phyloP scores from a whole-genome alignment of 2,888 invertebrate genomes.

The Sesamia inferens region DNA sequence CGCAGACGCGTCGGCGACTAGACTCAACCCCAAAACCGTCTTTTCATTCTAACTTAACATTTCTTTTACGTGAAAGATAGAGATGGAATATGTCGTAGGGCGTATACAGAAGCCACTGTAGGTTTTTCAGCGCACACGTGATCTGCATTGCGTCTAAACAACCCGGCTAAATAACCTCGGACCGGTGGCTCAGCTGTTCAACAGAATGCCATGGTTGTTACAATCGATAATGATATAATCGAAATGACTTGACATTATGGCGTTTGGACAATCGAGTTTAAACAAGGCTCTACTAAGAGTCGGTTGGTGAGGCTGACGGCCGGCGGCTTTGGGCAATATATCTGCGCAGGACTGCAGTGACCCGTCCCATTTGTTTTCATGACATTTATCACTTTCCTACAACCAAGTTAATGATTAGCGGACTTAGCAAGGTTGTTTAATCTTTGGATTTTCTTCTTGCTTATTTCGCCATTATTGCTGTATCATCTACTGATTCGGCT shows the following conservation, averaged over 20 bases:
- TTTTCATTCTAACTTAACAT: slow-evolving; percentile 65
- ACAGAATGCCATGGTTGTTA: slow-evolving; percentile 77
- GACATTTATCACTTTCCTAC: slow-evolving; percentile 58
- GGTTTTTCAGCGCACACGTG: slow-evolving; percentile 87
- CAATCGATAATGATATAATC: slow-evolving; percentile 85
- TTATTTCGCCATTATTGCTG: slow-evolving; percentile 12
- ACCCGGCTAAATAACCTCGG: slow-evolving; percentile 86
- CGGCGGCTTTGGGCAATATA: slow-evolving; percentile 14
- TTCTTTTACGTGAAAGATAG: slow-evolving; percentile 58
- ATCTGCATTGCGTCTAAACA: slow-evolving; percentile 90
- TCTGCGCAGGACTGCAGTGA: slow-evolving; percentile 45
- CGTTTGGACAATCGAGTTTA: slow-evolving; percentile 41
- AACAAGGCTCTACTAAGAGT: slow-evolving; percentile 48
- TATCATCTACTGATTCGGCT: slow-evolving; percentile 3
- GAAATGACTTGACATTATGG: slow-evolving; percentile 71
- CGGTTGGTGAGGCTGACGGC: slow-evolving; percentile 18
- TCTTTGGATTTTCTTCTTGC: slow-evolving; percentile 8
- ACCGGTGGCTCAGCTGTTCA: slow-evolving; percentile 84
- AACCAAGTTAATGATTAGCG: slow-evolving; percentile 40
- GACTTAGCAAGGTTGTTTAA: slow-evolving; percentile 26
- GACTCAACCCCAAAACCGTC: slow-evolving; percentile 72
- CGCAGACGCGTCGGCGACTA: slow-evolving; percentile 86
- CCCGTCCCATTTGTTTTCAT: slow-evolving; percentile 42
- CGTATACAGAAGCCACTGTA: slow-evolving; percentile 82
- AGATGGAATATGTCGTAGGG: slow-evolving; percentile 76